Evolutionary conservation across 1,140 invertebrate genomes (phyloP).

Genomic region (Listronotus bonariensis): DNA sequence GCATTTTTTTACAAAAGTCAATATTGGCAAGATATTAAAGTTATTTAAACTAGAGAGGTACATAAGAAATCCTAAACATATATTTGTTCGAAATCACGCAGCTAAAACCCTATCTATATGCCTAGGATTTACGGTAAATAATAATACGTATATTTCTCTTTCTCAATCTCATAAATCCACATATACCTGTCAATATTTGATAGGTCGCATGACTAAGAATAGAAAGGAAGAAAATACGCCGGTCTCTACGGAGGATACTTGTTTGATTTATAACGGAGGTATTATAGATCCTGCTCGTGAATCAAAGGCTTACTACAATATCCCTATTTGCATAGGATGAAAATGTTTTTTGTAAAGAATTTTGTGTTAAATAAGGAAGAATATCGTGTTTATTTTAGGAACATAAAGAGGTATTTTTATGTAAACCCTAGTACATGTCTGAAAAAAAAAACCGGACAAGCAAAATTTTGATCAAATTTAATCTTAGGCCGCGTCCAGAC

Average conservation of each 20-base stretch:
- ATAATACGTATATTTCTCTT: constrained; percentile 32
- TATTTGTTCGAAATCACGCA: not conserved
- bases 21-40: too few relatives aligned
- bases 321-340: constrained; percentile 31
- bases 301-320: constrained; percentile 29
- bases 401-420: too few relatives aligned
- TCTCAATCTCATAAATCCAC: constrained; percentile 33
- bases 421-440: too few relatives aligned
- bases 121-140: constrained; percentile 19
- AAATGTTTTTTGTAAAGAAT: constrained; percentile 20
- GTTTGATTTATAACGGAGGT: constrained; percentile 33
- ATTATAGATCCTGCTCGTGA: constrained; percentile 31
- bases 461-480: too few relatives aligned
- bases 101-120: not conserved
- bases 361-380: too few relatives aligned
- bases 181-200: constrained; percentile 40
- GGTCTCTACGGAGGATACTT: constrained; percentile 36
- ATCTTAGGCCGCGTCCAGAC: too few relatives aligned
- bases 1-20: too few relatives aligned
- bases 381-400: too few relatives aligned
- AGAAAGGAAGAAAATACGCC: constrained; percentile 28
- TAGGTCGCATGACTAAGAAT: constrained; percentile 36
- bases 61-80: not conserved
- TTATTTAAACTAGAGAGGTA: too few relatives aligned
- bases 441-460: too few relatives aligned